Conservation (phyloP, 2,888 invertebrate genomes). For the Standfussiana lucernea region DNA sequence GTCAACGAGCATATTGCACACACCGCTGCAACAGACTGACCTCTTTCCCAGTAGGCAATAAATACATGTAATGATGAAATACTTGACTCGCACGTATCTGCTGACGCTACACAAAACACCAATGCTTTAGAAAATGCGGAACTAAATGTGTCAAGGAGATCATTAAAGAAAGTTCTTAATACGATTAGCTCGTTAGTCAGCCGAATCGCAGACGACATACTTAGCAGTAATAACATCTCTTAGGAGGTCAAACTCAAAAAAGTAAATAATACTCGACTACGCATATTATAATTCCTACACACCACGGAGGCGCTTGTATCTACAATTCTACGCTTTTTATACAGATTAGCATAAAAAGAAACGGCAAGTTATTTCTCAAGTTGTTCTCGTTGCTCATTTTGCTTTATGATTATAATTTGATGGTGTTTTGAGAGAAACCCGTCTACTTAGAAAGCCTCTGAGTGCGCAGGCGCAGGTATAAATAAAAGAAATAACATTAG, state of each 20-base stretch:
- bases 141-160: slow-evolving; percentile 41
- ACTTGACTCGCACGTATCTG: slow-evolving; percentile 39
- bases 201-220: slow-evolving; percentile 43
- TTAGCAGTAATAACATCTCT: slow-evolving; percentile 30
- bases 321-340: slow-evolving; percentile 38
- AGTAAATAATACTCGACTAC: slow-evolving; percentile 33
- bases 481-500: slow-evolving; percentile 29
- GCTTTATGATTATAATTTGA: slow-evolving; percentile 52
- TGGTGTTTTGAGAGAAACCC: slow-evolving; percentile 51
- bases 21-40: slow-evolving; percentile 64
- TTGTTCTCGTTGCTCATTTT: slow-evolving; percentile 46
- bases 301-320: slow-evolving; percentile 27
- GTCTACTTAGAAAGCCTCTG: slow-evolving; percentile 36
- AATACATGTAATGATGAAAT: slow-evolving; percentile 58
- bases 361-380: slow-evolving; percentile 39
- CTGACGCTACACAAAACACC: slow-evolving; percentile 37
- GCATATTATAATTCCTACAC: slow-evolving; percentile 23
- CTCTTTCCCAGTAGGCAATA: slow-evolving; percentile 65
- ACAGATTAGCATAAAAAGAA: slow-evolving; percentile 58
- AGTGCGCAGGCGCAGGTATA: slow-evolving; percentile 1
- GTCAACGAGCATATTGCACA: slow-evolving; percentile 73
- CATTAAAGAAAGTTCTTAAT: slow-evolving; percentile 49
- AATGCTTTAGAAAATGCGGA: slow-evolving; percentile 30
- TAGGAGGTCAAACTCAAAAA: slow-evolving; percentile 35
- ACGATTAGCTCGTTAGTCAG: slow-evolving; percentile 43